Conservation (phyloP, 2,888 invertebrate genomes). For the Halictus quadricinctus region DNA sequence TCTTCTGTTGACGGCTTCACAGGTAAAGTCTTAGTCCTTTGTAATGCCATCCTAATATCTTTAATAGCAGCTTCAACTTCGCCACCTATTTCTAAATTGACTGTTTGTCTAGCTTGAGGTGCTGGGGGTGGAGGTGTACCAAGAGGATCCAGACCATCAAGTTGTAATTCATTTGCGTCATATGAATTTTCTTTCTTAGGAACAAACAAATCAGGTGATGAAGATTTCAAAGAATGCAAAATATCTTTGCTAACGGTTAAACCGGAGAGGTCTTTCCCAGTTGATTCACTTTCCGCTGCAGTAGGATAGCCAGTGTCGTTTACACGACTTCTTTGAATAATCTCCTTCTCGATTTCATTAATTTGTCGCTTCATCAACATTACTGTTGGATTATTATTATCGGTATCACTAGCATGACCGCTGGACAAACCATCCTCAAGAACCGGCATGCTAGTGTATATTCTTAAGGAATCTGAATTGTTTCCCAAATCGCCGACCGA, state of each 20-base stretch:
- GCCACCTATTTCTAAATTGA: conserved; percentile 76
- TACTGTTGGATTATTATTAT: conserved; percentile 92
- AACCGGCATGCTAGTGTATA: conserved; percentile 93
- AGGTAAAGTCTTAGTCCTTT: conserved; percentile 87
- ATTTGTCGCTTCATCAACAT: conserved; percentile 87
- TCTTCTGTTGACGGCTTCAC: conserved; percentile 83
- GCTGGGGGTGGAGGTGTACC: conserved; percentile 81
- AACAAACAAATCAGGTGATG: conserved; percentile 80
- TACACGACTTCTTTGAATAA: conserved; percentile 85
- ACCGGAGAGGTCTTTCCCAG: conserved; percentile 74
- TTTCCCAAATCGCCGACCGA: conserved; percentile 85
- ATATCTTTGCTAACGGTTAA: conserved; percentile 77
- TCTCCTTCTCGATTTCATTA: conserved; percentile 88
- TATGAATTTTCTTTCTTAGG: conserved; percentile 80
- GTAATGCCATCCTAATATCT: conserved; percentile 92
- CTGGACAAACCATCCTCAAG: conserved; percentile 97
- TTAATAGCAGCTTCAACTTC: conserved; percentile 88
- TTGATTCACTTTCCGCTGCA: conserved; percentile 73
- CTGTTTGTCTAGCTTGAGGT: conserved; percentile 79
- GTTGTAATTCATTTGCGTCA: conserved; percentile 83
- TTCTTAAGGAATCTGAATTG: conserved; percentile 85
- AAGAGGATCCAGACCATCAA: conserved; percentile 90
- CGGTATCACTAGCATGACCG: conserved; percentile 95
- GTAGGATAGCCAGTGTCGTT: conserved; percentile 77
- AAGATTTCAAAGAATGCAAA: conserved; percentile 76